These are phyloP conservation scores for Siphonodentalium dalli DNA, from an alignment of 2,888 invertebrate species.

Conservation along the genomic window DNA sequence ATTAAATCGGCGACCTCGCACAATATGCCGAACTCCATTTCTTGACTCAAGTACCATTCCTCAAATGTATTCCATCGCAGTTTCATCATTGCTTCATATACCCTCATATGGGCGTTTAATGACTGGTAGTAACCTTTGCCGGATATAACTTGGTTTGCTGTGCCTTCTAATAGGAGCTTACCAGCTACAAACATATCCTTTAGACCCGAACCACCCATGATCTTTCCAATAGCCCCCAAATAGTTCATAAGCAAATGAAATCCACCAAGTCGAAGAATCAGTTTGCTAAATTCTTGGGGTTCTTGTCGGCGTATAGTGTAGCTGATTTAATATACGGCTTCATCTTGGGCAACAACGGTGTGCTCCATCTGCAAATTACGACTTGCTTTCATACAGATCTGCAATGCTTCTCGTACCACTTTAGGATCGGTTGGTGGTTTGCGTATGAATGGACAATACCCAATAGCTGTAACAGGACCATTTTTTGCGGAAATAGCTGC, in stretches of 20 bases:
- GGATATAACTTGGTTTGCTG: slow-evolving; percentile 1
- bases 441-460: slow-evolving; percentile 2
- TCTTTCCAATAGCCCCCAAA: not conserved
- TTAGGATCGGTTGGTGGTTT: slow-evolving; percentile 2
- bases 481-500: not conserved
- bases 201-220: not conserved
- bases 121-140: slow-evolving; percentile 3
- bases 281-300: not conserved
- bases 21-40: not conserved
- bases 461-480: not conserved
- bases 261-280: slow-evolving; percentile 1
- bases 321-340: slow-evolving; percentile 1
- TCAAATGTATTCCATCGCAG: not conserved
- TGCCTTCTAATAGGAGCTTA: not conserved
- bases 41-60: not conserved
- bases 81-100: not conserved
- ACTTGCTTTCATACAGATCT: slow-evolving; percentile 3
- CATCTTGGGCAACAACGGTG: slow-evolving; percentile 1
- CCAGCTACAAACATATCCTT: not conserved
- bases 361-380: not conserved
- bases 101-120: slow-evolving; percentile 3
- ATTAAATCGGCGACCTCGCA: no score
- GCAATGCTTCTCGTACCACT: not conserved
- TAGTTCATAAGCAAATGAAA: slow-evolving; percentile 6
- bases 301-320: not conserved